Evolutionary conservation across 2,888 invertebrate species (phyloP).

Genomic region (Archips xylosteana): DNA sequence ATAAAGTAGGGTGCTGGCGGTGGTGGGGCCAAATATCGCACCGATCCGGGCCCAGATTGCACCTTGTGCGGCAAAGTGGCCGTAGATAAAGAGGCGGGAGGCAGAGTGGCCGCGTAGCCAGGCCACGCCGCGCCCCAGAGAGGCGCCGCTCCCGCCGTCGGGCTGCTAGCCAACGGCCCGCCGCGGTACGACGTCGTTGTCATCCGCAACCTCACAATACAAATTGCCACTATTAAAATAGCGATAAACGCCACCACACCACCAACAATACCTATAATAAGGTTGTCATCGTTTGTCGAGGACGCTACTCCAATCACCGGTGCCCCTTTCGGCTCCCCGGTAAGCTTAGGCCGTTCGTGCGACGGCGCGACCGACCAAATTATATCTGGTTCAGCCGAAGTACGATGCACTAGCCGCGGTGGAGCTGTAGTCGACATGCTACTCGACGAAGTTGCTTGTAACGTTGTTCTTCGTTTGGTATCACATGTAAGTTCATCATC

Average conservation of each 20-base stretch:
- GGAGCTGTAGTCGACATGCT: constrained; percentile 76
- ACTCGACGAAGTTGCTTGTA: constrained; percentile 64
- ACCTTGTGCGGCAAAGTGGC: constrained; percentile 89
- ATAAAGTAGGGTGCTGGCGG: constrained; percentile 89
- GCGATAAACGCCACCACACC: constrained; percentile 96
- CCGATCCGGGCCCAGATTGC: constrained; percentile 81
- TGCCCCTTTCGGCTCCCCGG: constrained; percentile 86
- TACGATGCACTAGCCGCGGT: constrained; percentile 85
- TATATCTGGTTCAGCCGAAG: constrained; percentile 93
- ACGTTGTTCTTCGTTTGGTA: constrained; percentile 84
- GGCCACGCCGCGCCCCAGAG: constrained; percentile 85
- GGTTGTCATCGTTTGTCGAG: constrained; percentile 94
- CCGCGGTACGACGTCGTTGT: constrained; percentile 88
- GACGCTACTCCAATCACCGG: constrained; percentile 84
- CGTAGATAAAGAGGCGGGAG: constrained; percentile 85
- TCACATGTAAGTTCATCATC: constrained; percentile 94
- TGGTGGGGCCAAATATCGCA: constrained; percentile 85
- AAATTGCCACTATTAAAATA: constrained; percentile 94
- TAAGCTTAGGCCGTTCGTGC: constrained; percentile 84
- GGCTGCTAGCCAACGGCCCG: constrained; percentile 88
- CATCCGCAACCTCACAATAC: constrained; percentile 92
- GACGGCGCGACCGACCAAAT: constrained; percentile 95
- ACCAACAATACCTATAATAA: constrained; percentile 98
- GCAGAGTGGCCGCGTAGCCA: constrained; percentile 86
- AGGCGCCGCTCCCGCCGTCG: constrained; percentile 86